Conservation (phyloP, 2,113 vertebrate genomes). For the Gnathonemus echidnorhynchus region DNA sequence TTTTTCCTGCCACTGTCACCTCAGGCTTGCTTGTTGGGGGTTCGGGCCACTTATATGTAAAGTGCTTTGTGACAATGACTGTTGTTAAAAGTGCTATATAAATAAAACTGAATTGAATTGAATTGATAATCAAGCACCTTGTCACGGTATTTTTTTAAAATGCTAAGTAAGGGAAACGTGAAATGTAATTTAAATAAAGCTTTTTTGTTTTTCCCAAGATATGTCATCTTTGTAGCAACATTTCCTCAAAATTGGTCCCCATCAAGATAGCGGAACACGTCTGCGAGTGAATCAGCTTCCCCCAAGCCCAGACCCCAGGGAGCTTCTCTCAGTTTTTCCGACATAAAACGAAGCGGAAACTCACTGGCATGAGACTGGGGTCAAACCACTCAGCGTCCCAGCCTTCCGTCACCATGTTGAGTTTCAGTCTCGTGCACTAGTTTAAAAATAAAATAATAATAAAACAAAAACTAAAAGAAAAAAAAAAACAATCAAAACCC, state of each 20-base stretch:
- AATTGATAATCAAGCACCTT: background rate
- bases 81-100: too few species aligned
- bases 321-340: constrained; percentile 10
- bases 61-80: too few species aligned
- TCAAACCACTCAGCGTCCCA: background rate
- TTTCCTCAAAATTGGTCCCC: background rate
- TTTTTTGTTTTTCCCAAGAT: background rate
- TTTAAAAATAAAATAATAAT: background rate
- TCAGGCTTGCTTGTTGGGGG: too few species aligned
- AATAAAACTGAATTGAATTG: background rate
- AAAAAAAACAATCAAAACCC: background rate
- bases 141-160: background rate
- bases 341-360: background rate
- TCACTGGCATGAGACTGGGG: background rate
- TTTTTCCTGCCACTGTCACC: too few species aligned
- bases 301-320: constrained; percentile 5
- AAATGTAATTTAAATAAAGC: background rate
- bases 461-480: background rate
- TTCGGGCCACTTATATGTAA: too few species aligned
- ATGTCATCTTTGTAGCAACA: background rate
- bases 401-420: background rate
- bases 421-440: background rate
- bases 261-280: background rate
- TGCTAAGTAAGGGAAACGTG: background rate
- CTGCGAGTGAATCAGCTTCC: constrained; percentile 13